phyloP scores from a whole-genome alignment of 1,140 invertebrate genomes.

The Macrocentrus cingulum region DNA sequence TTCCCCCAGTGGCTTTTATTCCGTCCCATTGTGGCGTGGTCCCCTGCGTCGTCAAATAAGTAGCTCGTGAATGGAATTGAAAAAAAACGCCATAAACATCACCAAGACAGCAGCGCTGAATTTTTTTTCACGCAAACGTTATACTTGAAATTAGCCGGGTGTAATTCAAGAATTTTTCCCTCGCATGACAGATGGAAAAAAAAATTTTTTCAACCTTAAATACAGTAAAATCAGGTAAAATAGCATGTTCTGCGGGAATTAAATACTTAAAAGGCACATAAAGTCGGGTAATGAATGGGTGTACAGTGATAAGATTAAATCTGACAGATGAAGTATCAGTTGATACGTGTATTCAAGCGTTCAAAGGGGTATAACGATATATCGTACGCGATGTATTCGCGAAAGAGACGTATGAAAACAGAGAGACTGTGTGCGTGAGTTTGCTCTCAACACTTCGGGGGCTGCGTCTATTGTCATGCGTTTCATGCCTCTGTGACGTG shows the following conservation, averaged over 20 bases:
- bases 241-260: neutral
- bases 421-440: neutral
- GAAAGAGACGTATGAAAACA: neutral
- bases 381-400: no score
- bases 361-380: neutral
- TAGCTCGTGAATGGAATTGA: conserved; percentile 7
- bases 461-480: conserved; percentile 24
- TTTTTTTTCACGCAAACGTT: conserved; percentile 23
- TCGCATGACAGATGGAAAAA: conserved; percentile 6
- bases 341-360: neutral
- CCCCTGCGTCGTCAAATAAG: neutral
- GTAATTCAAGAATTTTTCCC: conserved; percentile 34
- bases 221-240: no score
- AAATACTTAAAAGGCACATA: no score
- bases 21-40: neutral
- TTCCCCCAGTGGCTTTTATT: conserved; percentile 2
- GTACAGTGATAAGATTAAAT: conserved; percentile 2
- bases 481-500: conserved; percentile 44
- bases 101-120: neutral
- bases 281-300: no score
- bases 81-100: conserved; percentile 20
- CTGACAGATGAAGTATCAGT: conserved; percentile 4
- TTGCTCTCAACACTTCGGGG: conserved; percentile 15
- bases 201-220: neutral
- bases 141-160: conserved; percentile 39